Evolutionary conservation across 1,140 invertebrate genomes (phyloP).

Genomic region (Meloidogyne floridensis): DNA sequence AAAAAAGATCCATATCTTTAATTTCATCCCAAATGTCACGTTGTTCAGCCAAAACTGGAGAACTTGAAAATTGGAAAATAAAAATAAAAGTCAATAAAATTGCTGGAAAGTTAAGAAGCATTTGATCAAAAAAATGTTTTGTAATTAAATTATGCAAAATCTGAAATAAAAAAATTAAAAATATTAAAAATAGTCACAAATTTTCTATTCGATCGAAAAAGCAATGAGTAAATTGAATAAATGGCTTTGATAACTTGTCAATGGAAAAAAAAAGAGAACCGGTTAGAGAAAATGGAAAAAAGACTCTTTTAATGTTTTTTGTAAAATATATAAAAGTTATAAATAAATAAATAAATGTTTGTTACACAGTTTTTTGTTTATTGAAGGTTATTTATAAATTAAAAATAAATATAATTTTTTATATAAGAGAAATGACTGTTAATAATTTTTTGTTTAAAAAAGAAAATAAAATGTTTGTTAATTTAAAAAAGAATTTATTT

Average conservation of each 20-base stretch:
- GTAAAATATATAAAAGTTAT: too few species aligned
- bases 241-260: neutral
- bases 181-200: neutral
- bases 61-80: neutral
- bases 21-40: neutral
- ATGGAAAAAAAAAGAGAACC: neutral
- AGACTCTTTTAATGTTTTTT: neutral
- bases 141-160: neutral
- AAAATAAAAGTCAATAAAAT: slow-evolving; percentile 2
- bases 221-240: neutral
- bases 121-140: neutral
- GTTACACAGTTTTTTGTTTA: too few species aligned
- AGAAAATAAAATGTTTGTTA: too few species aligned
- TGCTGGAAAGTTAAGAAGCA: neutral
- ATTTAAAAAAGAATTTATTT: too few species aligned
- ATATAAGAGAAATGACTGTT: too few species aligned
- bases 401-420: too few species aligned
- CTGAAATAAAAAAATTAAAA: neutral
- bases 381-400: too few species aligned
- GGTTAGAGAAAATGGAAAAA: neutral
- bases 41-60: neutral
- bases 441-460: too few species aligned
- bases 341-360: too few species aligned
- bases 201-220: too few species aligned
- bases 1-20: slow-evolving; percentile 9